phyloP scores from a whole-genome alignment of 2,113 vertebrate species.

The Hiodon alosoides region DNA sequence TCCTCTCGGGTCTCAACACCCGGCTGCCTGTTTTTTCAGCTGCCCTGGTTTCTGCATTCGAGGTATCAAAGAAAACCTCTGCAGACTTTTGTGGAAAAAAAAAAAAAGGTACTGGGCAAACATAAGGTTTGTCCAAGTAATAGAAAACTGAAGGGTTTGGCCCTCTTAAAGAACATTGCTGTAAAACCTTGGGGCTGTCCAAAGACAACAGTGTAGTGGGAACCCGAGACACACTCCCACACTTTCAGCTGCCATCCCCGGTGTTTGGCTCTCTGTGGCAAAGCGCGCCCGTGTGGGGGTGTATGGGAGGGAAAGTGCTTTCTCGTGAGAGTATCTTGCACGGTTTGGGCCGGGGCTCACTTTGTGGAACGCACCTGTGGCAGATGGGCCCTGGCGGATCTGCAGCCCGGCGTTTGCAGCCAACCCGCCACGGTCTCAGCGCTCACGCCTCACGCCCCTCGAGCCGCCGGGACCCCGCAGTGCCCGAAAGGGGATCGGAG shows the following conservation, averaged over 20 bases:
- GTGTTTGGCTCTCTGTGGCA: constrained; percentile 31
- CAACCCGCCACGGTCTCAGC: no score
- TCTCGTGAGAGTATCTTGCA: background rate
- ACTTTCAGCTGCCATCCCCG: constrained; percentile 33
- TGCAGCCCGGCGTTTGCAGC: no score
- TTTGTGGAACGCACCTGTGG: no score
- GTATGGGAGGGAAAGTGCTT: constrained; percentile 36
- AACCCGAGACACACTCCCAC: constrained; percentile 57
- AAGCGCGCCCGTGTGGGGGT: constrained; percentile 36
- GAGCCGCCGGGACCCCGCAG: constrained; percentile 26
- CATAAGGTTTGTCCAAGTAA: constrained; percentile 66
- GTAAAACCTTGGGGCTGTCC: constrained; percentile 68
- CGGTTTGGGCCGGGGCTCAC: no score
- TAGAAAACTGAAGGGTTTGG: constrained; percentile 67
- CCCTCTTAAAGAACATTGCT: constrained; percentile 64
- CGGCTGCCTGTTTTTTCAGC: constrained; percentile 87
- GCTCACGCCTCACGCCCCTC: constrained; percentile 21
- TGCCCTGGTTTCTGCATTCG: constrained; percentile 86
- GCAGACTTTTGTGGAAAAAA: constrained; percentile 61
- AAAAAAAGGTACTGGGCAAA: constrained; percentile 56
- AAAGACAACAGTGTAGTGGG: constrained; percentile 74
- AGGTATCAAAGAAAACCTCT: constrained; percentile 77
- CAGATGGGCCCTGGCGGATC: no score
- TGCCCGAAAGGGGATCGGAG: constrained; percentile 40
- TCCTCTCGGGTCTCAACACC: constrained; percentile 52